Conservation (phyloP, 2,888 invertebrate genomes). For the Lepidochitona cinerea region DNA sequence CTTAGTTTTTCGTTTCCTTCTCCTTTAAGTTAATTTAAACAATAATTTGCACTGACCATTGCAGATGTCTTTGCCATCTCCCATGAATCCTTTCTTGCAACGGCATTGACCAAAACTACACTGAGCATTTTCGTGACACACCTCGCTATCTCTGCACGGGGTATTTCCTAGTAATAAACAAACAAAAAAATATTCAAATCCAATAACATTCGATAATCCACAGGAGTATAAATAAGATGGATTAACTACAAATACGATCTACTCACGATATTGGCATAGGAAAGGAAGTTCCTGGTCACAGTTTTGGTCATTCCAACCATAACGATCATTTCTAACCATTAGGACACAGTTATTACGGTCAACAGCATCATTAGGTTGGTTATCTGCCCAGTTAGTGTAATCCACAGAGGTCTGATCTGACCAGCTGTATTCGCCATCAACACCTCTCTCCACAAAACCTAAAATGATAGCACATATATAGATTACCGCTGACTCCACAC, state of each 20-base stretch:
- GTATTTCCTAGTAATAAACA: neutral
- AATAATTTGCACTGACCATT: neutral
- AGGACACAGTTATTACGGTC: neutral
- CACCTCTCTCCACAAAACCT: slow-evolving; percentile 3
- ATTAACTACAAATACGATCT: neutral
- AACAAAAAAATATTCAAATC: neutral
- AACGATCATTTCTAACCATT: neutral
- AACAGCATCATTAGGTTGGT: neutral
- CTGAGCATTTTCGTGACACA: neutral
- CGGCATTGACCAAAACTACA: slow-evolving; percentile 6
- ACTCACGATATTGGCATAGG: neutral
- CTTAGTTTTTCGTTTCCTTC: too few species aligned
- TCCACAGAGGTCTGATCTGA: neutral
- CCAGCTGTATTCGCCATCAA: neutral
- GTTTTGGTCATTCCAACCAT: neutral
- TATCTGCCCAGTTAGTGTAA: neutral
- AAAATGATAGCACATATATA: too few species aligned
- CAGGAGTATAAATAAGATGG: too few species aligned
- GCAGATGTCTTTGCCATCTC: slow-evolving; percentile 13
- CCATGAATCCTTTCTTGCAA: slow-evolving; percentile 17
- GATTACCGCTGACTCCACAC: too few species aligned
- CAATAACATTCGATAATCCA: neutral
- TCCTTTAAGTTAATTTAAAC: too few species aligned
- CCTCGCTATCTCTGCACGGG: neutral
- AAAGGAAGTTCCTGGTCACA: neutral